Evolutionary conservation across 2,888 invertebrate species (phyloP).

Genomic region (Hydriomena furcata): DNA sequence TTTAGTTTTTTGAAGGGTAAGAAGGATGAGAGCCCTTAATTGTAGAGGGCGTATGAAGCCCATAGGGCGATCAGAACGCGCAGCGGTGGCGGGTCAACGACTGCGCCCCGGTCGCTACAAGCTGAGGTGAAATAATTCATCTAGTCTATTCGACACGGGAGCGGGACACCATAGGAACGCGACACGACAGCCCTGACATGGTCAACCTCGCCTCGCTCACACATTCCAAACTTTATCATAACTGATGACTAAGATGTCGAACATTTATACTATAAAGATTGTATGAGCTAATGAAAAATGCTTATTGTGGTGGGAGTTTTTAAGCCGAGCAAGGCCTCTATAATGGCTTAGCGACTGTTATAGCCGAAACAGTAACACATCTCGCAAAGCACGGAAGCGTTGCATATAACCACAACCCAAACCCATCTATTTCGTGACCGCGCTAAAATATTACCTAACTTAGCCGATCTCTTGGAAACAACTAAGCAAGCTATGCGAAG

Average conservation of each 20-base stretch:
- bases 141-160: constrained; percentile 60
- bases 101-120: constrained; percentile 50
- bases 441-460: no score
- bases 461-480: no score
- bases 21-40: constrained; percentile 23
- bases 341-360: no score
- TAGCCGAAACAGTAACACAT: no score
- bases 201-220: constrained; percentile 6
- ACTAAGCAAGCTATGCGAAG: no score
- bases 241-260: not conserved
- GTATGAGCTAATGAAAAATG: no score
- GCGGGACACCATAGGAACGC: constrained; percentile 29
- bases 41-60: constrained; percentile 30
- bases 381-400: no score
- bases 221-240: not conserved
- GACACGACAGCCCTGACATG: constrained; percentile 20
- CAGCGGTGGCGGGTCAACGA: constrained; percentile 67
- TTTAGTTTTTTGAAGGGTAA: constrained; percentile 22
- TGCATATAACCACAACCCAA: no score
- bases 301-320: no score
- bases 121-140: constrained; percentile 63
- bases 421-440: no score
- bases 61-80: constrained; percentile 39
- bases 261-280: no score
- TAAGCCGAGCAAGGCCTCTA: no score